These are phyloP conservation scores for Centruroides sculpturatus DNA, from an alignment of 1,140 invertebrate genomes.

Conservation along the genomic window DNA sequence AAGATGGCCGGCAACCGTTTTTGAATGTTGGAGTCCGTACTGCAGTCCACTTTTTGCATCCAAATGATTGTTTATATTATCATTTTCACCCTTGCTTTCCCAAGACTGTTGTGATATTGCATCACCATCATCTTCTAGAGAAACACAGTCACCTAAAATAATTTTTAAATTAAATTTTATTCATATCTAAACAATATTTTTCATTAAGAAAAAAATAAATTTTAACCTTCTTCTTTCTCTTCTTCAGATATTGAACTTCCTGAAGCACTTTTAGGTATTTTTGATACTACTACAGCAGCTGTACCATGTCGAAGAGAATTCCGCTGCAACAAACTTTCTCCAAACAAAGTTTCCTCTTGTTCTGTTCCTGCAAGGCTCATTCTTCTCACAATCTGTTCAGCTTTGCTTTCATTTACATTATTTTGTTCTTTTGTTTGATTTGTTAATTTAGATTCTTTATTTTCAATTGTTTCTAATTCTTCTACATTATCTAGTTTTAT, in stretches of 20 bases:
- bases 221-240: constrained; percentile 34
- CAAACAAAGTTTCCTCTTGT: constrained; percentile 2
- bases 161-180: too few relatives aligned
- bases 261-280: constrained; percentile 52
- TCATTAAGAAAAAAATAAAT: too few relatives aligned
- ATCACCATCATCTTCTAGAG: constrained; percentile 46
- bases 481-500: constrained; percentile 3
- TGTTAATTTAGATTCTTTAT: constrained; percentile 20
- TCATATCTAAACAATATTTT: too few relatives aligned
- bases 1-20: not conserved
- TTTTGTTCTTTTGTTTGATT: constrained; percentile 9
- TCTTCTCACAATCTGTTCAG: constrained; percentile 56
- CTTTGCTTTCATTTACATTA: constrained; percentile 19
- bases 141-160: constrained; percentile 1
- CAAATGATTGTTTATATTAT: too few relatives aligned
- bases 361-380: constrained; percentile 50
- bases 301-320: constrained; percentile 2
- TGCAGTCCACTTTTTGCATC: not conserved
- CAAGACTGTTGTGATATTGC: constrained; percentile 21
- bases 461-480: constrained; percentile 9
- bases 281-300: constrained; percentile 4
- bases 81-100: too few relatives aligned
- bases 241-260: constrained; percentile 68
- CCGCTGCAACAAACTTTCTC: constrained; percentile 6
- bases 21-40: not conserved